Evolutionary conservation across 30 jellyfish, hydroid and myxozoan genomes (phyloP), one percentile per base, ranked within the genome.

Genomic region (Catostylus mosaicus): DNA sequence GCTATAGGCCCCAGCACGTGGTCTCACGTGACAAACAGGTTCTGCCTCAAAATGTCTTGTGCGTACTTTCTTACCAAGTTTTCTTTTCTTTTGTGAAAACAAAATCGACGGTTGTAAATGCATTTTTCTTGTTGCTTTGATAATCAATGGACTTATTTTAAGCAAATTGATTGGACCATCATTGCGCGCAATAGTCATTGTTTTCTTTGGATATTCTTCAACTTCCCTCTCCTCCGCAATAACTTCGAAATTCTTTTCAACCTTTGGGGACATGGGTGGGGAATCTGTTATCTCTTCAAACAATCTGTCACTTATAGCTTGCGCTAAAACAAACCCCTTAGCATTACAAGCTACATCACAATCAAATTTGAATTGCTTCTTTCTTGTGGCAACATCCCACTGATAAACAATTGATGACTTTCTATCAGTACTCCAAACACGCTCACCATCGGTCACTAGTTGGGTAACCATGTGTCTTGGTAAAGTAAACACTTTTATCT

Each of bases 341-440:
- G 70, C 88, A 45, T 57, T 59, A 3, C 56, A 6, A 6, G 82
- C 22, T 7, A 81, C 37, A 78, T 91, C 88, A 50, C 96, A 91
- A 38, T 84, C 95, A 62, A 91, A 78, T 10, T 59, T 72, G 38
- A 32, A 79, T 20, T 77, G 30, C 40, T 61, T 74, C 47, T 45
- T 52, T 26, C 98, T 69, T 18, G 90, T 69, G 19, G 31, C 88
- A 6, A 91, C 98, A 73, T 86, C 90, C 96, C 96, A 91, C 47
- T 91, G 96, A 32, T 93, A 65, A 48, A 91, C 61, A n/a, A 73
- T 35, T 3, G 98, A 35, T 24, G 92, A 75, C 45, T 67, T 75
- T 51, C 96, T 63, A 30, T 84, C 96, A 50, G 35, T 68, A 16
- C 74, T 45, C 98, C 98, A 91, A 29, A 91, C 90, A 34, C 85